phyloP scores from a whole-genome alignment of 2,888 invertebrate species.

The Megaustenia siamemsis region DNA sequence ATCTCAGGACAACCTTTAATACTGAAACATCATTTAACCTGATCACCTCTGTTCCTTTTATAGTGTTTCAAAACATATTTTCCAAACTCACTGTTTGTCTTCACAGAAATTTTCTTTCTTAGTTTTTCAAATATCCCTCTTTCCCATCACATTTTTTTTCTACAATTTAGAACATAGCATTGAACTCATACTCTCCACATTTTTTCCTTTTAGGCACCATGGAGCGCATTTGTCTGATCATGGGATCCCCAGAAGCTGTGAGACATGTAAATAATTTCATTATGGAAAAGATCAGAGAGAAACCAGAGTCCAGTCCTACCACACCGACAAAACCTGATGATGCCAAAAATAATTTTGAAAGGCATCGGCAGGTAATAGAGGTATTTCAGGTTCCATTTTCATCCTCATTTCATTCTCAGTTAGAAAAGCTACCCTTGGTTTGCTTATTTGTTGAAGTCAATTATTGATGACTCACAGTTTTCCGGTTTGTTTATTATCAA shows the following conservation, averaged over 20 bases:
- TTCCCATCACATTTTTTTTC: no score
- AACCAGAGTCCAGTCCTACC: conserved; percentile 78
- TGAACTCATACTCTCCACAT: no score
- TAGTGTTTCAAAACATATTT: no score
- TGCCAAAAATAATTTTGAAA: conserved; percentile 78
- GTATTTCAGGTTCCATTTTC: conserved; percentile 58
- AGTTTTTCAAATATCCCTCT: no score
- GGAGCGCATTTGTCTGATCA: conserved; percentile 80
- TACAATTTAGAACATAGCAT: no score
- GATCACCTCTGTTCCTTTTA: no score
- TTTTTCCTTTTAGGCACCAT: conserved; percentile 74
- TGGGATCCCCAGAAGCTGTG: conserved; percentile 78
- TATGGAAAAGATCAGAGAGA: conserved; percentile 80
- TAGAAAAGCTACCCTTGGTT: conserved; percentile 36
- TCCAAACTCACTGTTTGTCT: no score
- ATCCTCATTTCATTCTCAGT: conserved; percentile 48
- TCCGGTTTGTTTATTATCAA: no score
- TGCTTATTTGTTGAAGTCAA: neutral
- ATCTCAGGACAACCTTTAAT: no score
- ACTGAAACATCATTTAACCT: no score
- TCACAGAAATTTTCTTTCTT: no score
- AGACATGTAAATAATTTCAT: conserved; percentile 79
- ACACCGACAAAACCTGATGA: conserved; percentile 73
- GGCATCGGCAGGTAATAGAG: conserved; percentile 79
- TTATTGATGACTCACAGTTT: neutral